Evolutionary conservation across 2,113 vertebrate species (phyloP).

Genomic region (Progne subis): DNA sequence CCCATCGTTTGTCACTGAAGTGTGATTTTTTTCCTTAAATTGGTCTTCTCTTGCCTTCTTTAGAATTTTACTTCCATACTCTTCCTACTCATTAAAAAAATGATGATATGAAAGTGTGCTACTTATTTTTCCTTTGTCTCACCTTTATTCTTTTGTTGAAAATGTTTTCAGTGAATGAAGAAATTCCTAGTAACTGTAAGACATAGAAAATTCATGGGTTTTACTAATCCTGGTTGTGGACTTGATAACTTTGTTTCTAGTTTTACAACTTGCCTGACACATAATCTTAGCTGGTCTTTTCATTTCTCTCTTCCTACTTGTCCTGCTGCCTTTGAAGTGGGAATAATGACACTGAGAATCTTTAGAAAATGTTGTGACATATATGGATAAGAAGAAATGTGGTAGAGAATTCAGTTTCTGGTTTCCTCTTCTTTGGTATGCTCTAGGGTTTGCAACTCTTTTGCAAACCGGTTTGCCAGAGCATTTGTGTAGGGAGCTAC

Average conservation of each 20-base stretch:
- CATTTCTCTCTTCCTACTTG: background rate
- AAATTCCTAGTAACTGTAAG: background rate
- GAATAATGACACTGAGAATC: background rate
- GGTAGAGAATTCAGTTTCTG: background rate
- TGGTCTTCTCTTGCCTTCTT: background rate
- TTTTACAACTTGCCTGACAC: background rate
- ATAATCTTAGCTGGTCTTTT: background rate
- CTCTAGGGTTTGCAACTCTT: no score
- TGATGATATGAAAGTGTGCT: accelerated
- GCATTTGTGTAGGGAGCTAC: no score
- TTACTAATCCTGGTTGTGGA: background rate
- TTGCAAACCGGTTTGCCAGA: no score
- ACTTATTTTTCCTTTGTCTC: background rate
- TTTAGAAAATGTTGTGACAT: background rate
- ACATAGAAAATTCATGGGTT: background rate
- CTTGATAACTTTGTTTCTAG: background rate
- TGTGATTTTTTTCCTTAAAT: background rate
- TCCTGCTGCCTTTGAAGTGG: background rate
- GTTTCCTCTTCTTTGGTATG: no score
- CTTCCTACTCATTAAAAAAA: background rate
- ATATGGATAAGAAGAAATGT: background rate
- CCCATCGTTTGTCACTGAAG: background rate
- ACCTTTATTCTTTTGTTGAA: background rate
- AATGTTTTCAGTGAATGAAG: background rate
- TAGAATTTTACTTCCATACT: background rate